Percentiles rank a stretch among this genome's conserved stretches.
Conservation (phyloP, 2,888 invertebrate species). For the Globia sparganii region DNA sequence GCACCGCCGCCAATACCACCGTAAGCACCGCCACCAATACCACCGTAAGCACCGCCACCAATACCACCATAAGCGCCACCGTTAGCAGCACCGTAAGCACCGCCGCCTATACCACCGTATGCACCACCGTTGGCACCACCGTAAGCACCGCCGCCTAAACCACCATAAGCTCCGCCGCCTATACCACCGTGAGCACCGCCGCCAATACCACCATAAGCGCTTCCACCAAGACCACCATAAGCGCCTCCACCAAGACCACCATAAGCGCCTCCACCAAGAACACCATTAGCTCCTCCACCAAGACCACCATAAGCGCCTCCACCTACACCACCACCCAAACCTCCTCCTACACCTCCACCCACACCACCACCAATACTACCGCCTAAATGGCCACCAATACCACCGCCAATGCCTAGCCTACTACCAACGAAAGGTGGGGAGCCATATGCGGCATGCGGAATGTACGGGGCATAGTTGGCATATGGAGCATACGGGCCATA, state of each 20-base stretch:
- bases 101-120: no score
- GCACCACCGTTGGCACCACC: not conserved
- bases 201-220: not conserved
- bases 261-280: not conserved
- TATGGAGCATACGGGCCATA: not conserved
- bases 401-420: constrained; percentile 1
- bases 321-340: not conserved
- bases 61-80: not conserved
- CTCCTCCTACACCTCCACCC: not conserved
- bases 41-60: not conserved
- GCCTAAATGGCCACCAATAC: not conserved
- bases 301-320: not conserved
- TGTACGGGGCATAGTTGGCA: not conserved
- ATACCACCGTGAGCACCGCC: not conserved
- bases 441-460: not conserved
- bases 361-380: not conserved
- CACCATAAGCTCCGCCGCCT: not conserved
- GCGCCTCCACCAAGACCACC: not conserved
- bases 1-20: not conserved
- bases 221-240: not conserved
- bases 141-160: not conserved
- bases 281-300: not conserved
- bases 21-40: not conserved
- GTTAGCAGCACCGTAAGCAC: not conserved
- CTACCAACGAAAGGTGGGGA: not conserved